Conservation (phyloP, 2,888 invertebrate species). For the Synanthedon tipuliformis region DNA sequence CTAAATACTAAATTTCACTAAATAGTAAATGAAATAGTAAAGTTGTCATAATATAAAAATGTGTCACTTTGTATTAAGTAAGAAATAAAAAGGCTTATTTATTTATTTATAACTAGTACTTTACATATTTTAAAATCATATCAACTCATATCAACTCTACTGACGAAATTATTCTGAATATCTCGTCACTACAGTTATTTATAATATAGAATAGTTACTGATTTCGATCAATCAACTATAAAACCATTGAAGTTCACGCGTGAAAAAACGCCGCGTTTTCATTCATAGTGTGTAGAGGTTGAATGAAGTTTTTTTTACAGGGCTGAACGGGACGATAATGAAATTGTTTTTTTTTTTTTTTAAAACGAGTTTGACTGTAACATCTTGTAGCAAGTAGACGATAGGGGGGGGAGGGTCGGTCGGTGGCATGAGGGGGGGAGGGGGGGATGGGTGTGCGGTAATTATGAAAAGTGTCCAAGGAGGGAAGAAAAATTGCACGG, state of each 20-base stretch:
- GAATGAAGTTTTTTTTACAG: background rate
- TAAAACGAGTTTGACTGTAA: conserved; percentile 31
- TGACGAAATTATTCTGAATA: no score
- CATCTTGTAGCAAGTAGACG: conserved; percentile 53
- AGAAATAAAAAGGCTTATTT: no score
- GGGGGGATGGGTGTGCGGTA: conserved; percentile 26
- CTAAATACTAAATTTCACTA: no score
- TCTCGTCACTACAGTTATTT: no score
- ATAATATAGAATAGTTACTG: no score
- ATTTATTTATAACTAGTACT: no score
- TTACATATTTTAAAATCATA: no score
- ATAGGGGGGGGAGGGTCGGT: conserved; percentile 24
- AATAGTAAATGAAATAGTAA: no score
- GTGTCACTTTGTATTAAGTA: no score
- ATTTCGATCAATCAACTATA: no score
- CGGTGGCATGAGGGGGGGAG: conserved; percentile 8
- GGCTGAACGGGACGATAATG: conserved; percentile 17
- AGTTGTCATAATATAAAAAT: no score
- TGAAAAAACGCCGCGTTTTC: background rate
- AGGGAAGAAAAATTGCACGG: conserved; percentile 50
- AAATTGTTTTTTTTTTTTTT: conserved; percentile 26
- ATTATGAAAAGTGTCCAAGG: conserved; percentile 66
- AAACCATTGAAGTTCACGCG: conserved; percentile 3
- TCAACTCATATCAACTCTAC: no score
- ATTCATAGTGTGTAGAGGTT: background rate